Evolutionary conservation across 1,140 invertebrate genomes (phyloP), one percentile per base, ranked within the genome.

Genomic region (Drosophila subobscura): DNA sequence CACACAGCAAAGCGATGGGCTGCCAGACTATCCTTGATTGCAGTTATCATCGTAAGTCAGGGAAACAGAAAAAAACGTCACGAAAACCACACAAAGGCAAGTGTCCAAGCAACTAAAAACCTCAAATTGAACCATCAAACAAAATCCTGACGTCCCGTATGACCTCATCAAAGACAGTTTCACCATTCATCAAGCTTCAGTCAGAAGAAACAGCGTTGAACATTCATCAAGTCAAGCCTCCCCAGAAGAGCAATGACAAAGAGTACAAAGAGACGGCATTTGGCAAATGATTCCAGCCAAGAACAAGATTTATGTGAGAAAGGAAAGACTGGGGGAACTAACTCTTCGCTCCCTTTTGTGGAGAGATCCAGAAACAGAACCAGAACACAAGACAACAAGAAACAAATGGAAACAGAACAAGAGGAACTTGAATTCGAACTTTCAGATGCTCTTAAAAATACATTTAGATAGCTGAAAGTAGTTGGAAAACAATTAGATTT

Each of bases 281-380:
- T 80, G 60, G 59, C 72, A 79, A 79, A 64, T 49, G 51, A 61
- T 57, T 59, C 27, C 40, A 61, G 76, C n/a, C 55, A 42, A 37
- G 33, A 37, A 27, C 33, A 22, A 83, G 74, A 78, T 83, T 83
- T 75, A 83, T 78, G 79, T 77, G 56, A 53, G 65, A 76, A 60
- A 33, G 42, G 25, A 33, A 51, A 37, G 42, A 61, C 50, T 54
- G 65, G 42, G 33, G 42, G 33, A 41, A 20, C 29, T 1, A 4
- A 3, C 44, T 16, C 14, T 5, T 16, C 2, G 40, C 40, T 4
- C 33, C 33, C 33, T 37, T 37, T 37, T 37, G 33, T 37, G 10
- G 10, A 4, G 33, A 37, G 33, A 37, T 37, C 33, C 10, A 37
- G 33, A 37, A 12, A 33, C 12, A 29, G 40, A 27, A 14, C 16